A percentile compares a stretch with the other conserved stretches of the same genome.
These are phyloP conservation scores for Hyaena hyaena DNA, from an alignment of 2,113 vertebrate genomes.

Conservation along the genomic window DNA sequence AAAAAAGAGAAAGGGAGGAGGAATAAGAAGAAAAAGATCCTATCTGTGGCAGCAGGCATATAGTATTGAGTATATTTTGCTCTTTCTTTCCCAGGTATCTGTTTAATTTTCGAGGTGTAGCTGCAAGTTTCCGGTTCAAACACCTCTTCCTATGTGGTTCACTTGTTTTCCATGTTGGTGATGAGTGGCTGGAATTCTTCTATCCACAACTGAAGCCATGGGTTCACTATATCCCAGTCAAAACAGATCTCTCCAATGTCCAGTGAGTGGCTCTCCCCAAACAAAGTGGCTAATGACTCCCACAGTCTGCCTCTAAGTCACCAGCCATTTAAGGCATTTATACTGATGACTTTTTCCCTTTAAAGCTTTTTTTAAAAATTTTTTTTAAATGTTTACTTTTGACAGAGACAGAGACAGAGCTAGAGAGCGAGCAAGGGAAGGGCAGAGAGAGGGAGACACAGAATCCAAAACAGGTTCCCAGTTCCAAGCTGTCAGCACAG, in stretches of 20 bases:
- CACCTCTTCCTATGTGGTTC: slow-evolving; percentile 98
- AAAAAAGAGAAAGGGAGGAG: not conserved
- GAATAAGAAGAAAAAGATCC: not conserved
- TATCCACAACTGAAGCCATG: slow-evolving; percentile 96
- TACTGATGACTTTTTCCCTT: not conserved
- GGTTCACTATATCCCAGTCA: slow-evolving; percentile 97
- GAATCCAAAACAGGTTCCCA: too few species aligned
- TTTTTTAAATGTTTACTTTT: too few species aligned
- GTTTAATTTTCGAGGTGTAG: slow-evolving; percentile 98
- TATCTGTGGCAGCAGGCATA: not conserved
- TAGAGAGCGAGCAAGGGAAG: too few species aligned
- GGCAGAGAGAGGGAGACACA: too few species aligned
- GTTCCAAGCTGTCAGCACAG: too few species aligned
- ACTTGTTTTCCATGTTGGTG: slow-evolving; percentile 96
- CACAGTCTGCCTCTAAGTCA: not conserved
- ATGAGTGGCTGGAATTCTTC: slow-evolving; percentile 98
- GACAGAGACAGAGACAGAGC: too few species aligned
- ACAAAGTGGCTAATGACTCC: not conserved
- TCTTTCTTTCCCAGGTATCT: slow-evolving; percentile 90
- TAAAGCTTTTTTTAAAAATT: not conserved
- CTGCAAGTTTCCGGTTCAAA: slow-evolving; percentile 98
- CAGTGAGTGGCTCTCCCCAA: slow-evolving; percentile 86
- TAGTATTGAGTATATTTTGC: not conserved
- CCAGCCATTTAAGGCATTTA: not conserved
- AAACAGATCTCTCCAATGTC: slow-evolving; percentile 94